These are phyloP conservation scores for Elymnias hypermnestra DNA, from an alignment of 1,140 invertebrate species.

Conservation along the genomic window DNA sequence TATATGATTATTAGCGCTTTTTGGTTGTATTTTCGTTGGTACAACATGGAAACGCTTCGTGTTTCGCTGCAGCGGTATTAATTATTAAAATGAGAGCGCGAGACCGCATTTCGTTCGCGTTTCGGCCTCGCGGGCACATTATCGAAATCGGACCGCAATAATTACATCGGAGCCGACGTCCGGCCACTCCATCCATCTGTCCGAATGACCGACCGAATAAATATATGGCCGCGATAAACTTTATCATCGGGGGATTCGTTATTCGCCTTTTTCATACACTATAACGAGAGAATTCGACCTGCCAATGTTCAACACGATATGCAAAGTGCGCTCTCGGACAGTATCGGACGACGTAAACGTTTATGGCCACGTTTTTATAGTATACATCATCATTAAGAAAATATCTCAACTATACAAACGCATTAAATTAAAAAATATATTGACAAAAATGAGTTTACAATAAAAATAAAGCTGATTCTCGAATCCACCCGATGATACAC, in stretches of 20 bases:
- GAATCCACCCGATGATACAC: too few relatives aligned
- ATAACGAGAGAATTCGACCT: not conserved
- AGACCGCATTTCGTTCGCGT: conserved; percentile 60
- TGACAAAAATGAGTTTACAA: too few relatives aligned
- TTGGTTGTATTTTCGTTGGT: conserved; percentile 8
- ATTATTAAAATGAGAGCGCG: conserved; percentile 67
- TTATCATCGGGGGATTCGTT: conserved; percentile 41
- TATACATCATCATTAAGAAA: too few relatives aligned
- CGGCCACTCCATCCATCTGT: conserved; percentile 56
- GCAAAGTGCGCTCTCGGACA: too few relatives aligned
- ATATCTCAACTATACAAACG: too few relatives aligned
- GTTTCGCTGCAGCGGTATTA: conserved; percentile 50
- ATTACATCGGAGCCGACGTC: conserved; percentile 66
- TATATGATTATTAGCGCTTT: conserved; percentile 17
- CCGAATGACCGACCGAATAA: conserved; percentile 53
- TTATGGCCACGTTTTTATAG: too few relatives aligned
- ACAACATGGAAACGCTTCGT: conserved; percentile 54
- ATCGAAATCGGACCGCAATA: conserved; percentile 71
- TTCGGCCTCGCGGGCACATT: conserved; percentile 61
- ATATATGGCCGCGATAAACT: conserved; percentile 55
- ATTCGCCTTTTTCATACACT: conserved; percentile 11
- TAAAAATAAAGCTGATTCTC: too few relatives aligned
- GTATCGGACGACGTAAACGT: too few relatives aligned
- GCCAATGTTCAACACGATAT: too few relatives aligned
- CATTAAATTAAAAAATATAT: too few relatives aligned